Percentiles rank a stretch among this genome's conserved stretches.
Evolutionary conservation across 2,888 invertebrate genomes (phyloP).

Genomic region (Penaeus monodon): DNA sequence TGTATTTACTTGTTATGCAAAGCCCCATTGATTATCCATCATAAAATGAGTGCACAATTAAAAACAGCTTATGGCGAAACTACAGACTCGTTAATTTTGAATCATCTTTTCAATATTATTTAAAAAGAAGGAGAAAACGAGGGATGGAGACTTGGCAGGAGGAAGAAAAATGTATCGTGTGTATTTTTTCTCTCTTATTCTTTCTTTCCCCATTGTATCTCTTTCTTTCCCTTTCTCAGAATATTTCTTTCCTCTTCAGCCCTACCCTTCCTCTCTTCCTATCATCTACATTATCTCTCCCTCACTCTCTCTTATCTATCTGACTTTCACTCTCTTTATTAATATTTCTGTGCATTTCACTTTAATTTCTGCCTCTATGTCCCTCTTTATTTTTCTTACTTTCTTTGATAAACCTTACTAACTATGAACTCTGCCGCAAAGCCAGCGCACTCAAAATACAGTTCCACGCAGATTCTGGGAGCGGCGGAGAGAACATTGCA

Average conservation of each 20-base stretch:
- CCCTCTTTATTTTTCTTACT: not conserved
- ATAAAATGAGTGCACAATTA: constrained; percentile 14
- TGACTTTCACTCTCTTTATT: not conserved
- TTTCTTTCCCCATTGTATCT: too few relatives aligned
- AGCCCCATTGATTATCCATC: constrained; percentile 17
- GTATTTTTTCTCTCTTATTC: too few relatives aligned
- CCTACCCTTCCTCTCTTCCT: not conserved
- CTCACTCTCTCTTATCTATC: not conserved
- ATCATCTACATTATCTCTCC: not conserved
- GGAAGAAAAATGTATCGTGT: too few relatives aligned
- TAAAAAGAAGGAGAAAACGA: too few relatives aligned
- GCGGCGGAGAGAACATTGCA: too few relatives aligned
- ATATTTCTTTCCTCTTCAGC: not conserved
- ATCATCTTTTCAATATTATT: not conserved
- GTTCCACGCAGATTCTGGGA: too few relatives aligned
- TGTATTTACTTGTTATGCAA: not conserved
- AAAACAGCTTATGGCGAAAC: not conserved
- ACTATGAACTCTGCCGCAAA: too few relatives aligned
- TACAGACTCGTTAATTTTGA: constrained; percentile 5
- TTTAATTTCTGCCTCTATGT: not conserved
- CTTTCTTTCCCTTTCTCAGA: not conserved
- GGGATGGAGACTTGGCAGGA: too few relatives aligned
- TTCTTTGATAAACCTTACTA: not conserved
- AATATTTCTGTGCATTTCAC: not conserved
- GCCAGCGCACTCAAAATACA: too few relatives aligned